Evolutionary conservation across 1,140 invertebrate genomes (phyloP), one percentile per base, ranked within the genome.

Genomic region (Cotesia chilonis): DNA sequence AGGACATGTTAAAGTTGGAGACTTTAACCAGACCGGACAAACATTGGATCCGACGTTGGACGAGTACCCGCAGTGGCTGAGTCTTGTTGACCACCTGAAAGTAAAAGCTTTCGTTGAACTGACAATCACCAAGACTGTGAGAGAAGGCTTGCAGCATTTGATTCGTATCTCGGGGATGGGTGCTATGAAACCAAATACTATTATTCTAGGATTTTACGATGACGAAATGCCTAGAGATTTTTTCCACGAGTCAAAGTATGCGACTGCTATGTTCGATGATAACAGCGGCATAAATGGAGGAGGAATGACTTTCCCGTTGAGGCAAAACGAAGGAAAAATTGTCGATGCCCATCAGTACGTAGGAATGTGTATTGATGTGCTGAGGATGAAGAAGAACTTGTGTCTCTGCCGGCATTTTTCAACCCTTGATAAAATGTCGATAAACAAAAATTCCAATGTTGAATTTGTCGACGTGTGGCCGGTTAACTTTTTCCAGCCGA

Each of bases 151-250:
- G 4, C 94, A 96, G 72, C 98, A 99, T 84, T 88, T 99, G 59
- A 92, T 97, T 28, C 89, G 97, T 37, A 87, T 99, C 57, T 94
- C 96, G 12, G 98, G 98, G 7, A 91, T 99, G 77, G 98, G 98
- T 3, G 98, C 98, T 5, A 99, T 99, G 97, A 98, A 99, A 84
- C 97, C 97, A 0, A 99, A 99, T 83, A 99, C 98, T 0, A 94
- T 99, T 68, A 88, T 95, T 52, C 86, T 96, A 55, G 94, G 97
- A 4, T 99, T 99, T 87, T 92, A 96, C 65, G 95, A 97, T 77
- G 89, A 92, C 14, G 89, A 93, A 72, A 77, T 87, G 3, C 93
- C 92, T 3, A 82, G 84, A 38, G 94, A 97, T 81, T 96, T 95
- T 81, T 93, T 96, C 70, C 82, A 88, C 71, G 77, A 81, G 59